These are phyloP conservation scores for Hypolimnas misippus DNA, from an alignment of 2,888 invertebrate genomes.

Conservation along the genomic window DNA sequence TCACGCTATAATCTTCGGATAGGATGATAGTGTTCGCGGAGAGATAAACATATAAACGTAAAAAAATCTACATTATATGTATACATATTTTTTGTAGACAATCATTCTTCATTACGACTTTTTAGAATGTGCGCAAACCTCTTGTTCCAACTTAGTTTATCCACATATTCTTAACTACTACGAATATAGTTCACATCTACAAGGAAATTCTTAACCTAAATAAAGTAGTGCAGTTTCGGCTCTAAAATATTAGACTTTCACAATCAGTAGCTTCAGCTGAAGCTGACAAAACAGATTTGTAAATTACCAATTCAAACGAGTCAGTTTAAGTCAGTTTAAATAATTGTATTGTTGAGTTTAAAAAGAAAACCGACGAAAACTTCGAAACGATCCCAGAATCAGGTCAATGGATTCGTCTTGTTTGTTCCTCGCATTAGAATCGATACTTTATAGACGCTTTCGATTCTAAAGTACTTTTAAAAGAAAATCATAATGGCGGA, in stretches of 20 bases:
- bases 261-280: neutral
- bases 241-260: no score
- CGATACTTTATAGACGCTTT: neutral
- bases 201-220: no score
- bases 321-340: neutral
- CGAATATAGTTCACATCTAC: no score
- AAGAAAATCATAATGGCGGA: neutral
- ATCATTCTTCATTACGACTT: no score
- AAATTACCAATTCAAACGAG: neutral
- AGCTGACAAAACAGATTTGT: neutral
- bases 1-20: no score
- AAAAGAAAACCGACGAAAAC: slow-evolving; percentile 1
- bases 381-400: neutral
- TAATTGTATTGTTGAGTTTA: neutral
- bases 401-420: slow-evolving; percentile 6
- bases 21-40: no score
- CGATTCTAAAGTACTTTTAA: neutral
- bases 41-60: no score
- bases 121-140: no score
- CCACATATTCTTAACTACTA: neutral
- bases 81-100: no score
- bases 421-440: slow-evolving; percentile 1
- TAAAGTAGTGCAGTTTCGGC: no score
- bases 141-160: no score
- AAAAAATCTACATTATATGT: no score